Evolutionary conservation across 2,797 vertebrate species (phyloP), one percentile per base, ranked within the genome.

Genomic region (Meda fulgida): DNA sequence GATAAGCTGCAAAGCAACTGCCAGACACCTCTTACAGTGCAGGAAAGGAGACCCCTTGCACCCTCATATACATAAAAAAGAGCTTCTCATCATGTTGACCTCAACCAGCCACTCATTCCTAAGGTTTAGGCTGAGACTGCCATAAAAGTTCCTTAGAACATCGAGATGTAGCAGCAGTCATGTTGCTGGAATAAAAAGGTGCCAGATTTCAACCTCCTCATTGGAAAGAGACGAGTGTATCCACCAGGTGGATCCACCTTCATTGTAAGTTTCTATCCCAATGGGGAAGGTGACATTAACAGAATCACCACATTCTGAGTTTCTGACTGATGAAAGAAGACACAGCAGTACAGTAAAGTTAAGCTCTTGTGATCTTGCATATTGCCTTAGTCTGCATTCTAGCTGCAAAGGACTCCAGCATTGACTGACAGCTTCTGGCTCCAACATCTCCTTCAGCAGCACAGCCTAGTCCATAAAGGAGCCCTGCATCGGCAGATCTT

Each of bases 341-440:
- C 70, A 72, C n/a, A 31, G 18, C 40, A 73, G 70, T 72, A 29
- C 7, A 72, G n/a, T 16, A 29, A 73, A n/a, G 70, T 48, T 73
- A 19, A 73, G 40, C 13, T 72, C 38, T 71, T 71, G 38, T 16
- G 1, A 19, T 16, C 1, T 0, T 4, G 16, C 4, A 51, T 51
- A 29, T 73, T 51, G 29, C 43, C 43, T 51, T 48, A 16, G 43
- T 46, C 43, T 73, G 16, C 16, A 11, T 73, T 73, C 8, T 31
- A 73, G 26, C 43, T 48, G 43, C 43, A 48, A 31, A 72, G 4
- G n/a, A 48, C 70, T 72, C 26, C 26, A 31, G 26, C 71, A 19
- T 48, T 9, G 43, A 73, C 43, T 31, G 43, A 51, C 16, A 73
- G 16, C 26, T 73, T 48, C 71, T 73, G 43, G 43, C 43, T 73